Conservation (phyloP, 2,888 invertebrate species). For the Nasonia oneida region DNA sequence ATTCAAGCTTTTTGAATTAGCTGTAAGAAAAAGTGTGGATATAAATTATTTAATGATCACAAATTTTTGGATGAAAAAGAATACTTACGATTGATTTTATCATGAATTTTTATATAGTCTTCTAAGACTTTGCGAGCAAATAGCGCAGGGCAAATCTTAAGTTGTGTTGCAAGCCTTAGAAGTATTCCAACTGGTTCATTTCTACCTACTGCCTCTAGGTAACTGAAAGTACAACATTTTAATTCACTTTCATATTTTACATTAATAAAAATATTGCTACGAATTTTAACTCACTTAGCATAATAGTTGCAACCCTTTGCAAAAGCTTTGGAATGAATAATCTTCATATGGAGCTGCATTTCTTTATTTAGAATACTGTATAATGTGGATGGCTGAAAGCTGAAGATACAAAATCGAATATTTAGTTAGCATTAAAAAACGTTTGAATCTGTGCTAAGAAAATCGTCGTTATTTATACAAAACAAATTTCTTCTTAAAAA, state of each 20-base stretch:
- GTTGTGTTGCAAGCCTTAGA: constrained; percentile 81
- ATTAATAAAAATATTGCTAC: constrained; percentile 5
- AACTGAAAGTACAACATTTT: constrained; percentile 59
- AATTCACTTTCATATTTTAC: constrained; percentile 6
- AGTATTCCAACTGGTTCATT: constrained; percentile 82
- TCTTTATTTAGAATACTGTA: constrained; percentile 85
- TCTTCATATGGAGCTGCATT: constrained; percentile 84
- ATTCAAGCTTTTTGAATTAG: constrained; percentile 78
- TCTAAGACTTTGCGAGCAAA: constrained; percentile 83
- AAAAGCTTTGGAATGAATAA: constrained; percentile 83
- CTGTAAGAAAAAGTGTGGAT: constrained; percentile 31
- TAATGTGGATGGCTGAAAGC: constrained; percentile 39
- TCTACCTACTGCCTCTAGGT: constrained; percentile 75
- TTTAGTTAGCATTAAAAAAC: background rate
- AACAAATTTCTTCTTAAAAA: constrained; percentile 2
- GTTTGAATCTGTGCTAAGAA: background rate
- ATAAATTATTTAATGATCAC: background rate
- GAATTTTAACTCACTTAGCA: constrained; percentile 77
- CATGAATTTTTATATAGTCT: constrained; percentile 75
- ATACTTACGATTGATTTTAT: background rate
- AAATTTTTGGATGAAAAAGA: background rate
- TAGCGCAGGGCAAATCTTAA: constrained; percentile 82
- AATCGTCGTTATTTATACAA: background rate
- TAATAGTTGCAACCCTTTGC: constrained; percentile 82
- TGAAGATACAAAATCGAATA: constrained; percentile 11